Evolutionary conservation across 1,140 invertebrate genomes (phyloP), one percentile per base, ranked within the genome.

Genomic region (Oncopeltus fasciatus): DNA sequence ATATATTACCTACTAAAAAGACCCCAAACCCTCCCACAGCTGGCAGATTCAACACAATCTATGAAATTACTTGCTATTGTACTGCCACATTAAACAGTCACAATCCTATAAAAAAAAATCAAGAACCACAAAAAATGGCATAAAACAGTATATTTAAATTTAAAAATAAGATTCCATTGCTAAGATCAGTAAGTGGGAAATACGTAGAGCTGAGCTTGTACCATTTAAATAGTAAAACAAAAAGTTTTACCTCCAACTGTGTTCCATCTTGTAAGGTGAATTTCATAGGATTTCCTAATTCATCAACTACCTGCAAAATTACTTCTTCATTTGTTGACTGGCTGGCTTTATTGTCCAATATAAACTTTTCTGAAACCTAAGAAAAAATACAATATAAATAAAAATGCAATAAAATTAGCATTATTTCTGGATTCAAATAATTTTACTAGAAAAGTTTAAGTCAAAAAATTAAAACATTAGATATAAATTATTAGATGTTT

Each of bases 231-330:
- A 26, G 18, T 59, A n/a, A n/a, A n/a, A n/a, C 16, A 59, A 59
- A 5, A 46, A 8, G 2, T 16, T 16, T 47, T 62, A 81, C 76
- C 47, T 75, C 74, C 3, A 80, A 77, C 33, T 77, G 74, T 60
- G 75, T 71, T 9, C 83, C 83, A 69, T 85, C 81, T 67, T 81
- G 77, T 65, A 83, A 80, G 0, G 82, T 83, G 64, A 86, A 77
- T 59, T 81, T 81, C 29, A 86, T 75, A 8, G 82, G 78, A 72
- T 84, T 85, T 14, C 83, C 83, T 58, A 82, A 76, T 65, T 81
- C 78, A 72, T 84, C 83, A 2, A 80, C 80, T 27, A 85, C 77
- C 57, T 58, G 43, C 11, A 38, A 26, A 4, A 53, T 53, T 8
- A 38, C 27, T 51, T 47, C 44, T 11, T 46, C 59, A 2, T 28